Base-by-base conservation (phyloP, 2,113 vertebrate genomes). In the Protomyctophum bolini region DNA sequence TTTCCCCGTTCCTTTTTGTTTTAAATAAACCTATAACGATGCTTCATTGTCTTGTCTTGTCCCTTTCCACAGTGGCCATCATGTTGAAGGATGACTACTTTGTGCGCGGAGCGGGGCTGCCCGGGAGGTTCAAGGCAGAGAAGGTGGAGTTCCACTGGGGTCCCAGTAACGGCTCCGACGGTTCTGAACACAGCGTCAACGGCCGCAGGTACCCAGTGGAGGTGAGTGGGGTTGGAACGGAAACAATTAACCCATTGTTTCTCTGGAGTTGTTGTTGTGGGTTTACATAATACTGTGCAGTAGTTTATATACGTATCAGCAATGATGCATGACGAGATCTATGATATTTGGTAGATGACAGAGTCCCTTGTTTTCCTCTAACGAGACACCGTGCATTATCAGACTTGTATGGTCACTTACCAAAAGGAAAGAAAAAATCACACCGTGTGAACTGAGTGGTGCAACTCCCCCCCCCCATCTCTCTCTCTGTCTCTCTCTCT, bases 101-200 rank as follows among this genome's bases (percentile, higher is more conserved):
- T 79, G 92, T 99, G 85, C 94, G 94, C 0, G 97, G 97, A 8
- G 97, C 96, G 0, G 97, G 96, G 21, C 86, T 99, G 61, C 96
- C 97, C 0, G 96, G 96, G 62, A 94, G 96, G 83, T 98, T 99
- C 91, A 98, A 97, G 85, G 97, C 95, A 0, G 97, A 98, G 87
- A 98, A 98, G 91, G 95, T 98, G 71, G 97, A 99, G 83, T 99
- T 99, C 86, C 97, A 99, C 77, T 99, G 97, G 97, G 97, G 97
- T 66, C 95, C 97, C 47, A 98, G 93, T 91, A 97, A 97, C 0
- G 96, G 94, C 58, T 98, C 96, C 0, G 95, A 94, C 0, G 97
- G 97, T 68, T 99, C 97, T 0, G 97, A 99, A 51, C 97, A 99
- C 91, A 97, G 97, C 86, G 91, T 99, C 91, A 95, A 96, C 0